Evolutionary conservation across 2,888 invertebrate genomes (phyloP).

Genomic region (Eupithecia dodoneata): DNA sequence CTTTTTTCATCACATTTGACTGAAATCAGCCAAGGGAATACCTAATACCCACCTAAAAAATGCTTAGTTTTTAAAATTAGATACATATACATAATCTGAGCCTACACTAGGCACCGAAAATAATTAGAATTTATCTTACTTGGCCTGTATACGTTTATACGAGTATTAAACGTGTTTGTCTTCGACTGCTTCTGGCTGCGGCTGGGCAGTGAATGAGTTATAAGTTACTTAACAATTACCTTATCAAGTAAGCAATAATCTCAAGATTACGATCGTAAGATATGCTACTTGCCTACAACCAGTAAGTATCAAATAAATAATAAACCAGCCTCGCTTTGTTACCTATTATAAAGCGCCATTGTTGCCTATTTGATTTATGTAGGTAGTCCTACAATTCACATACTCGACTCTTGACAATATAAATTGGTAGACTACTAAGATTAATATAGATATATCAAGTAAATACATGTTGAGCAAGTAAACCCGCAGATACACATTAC

Average conservation of each 20-base stretch:
- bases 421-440: conserved; percentile 16
- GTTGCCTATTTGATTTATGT: conserved; percentile 11
- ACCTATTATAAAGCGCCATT: conserved; percentile 8
- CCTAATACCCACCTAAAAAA: background rate
- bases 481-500: conserved; percentile 39
- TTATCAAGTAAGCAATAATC: conserved; percentile 9
- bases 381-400: background rate
- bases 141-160: too few relatives aligned
- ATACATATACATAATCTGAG: too few relatives aligned
- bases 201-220: too few relatives aligned
- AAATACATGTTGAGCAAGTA: background rate
- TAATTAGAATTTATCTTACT: too few relatives aligned
- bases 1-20: conserved; percentile 9
- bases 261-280: conserved; percentile 6
- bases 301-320: conserved; percentile 1
- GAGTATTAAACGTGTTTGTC: too few relatives aligned
- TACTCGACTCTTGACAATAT: conserved; percentile 3
- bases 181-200: too few relatives aligned
- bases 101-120: too few relatives aligned
- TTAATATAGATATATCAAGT: background rate
- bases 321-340: conserved; percentile 15
- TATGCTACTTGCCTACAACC: conserved; percentile 7
- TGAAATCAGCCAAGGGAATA: background rate
- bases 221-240: conserved; percentile 2
- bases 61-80: too few relatives aligned